These are phyloP conservation scores for Hofmannophila pseudospretella DNA, from an alignment of 2,888 invertebrate genomes.

Conservation along the genomic window DNA sequence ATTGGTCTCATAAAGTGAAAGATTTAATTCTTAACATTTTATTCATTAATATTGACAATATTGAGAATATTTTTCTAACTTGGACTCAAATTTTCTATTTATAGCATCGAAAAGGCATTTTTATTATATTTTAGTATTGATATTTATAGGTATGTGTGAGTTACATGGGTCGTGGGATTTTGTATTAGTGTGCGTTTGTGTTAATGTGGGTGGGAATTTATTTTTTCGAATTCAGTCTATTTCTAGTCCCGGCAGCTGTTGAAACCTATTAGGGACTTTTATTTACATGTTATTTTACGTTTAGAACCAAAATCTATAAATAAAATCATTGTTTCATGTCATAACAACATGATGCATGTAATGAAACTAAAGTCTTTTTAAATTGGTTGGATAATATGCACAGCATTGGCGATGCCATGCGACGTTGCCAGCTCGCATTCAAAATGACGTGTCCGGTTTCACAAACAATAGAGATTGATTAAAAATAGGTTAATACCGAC, in stretches of 20 bases:
- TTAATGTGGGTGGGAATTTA: neutral
- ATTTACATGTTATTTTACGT: neutral
- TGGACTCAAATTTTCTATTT: constrained; percentile 1
- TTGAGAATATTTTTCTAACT: constrained; percentile 5
- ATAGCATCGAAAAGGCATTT: neutral
- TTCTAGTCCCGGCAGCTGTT: no score
- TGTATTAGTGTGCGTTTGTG: neutral
- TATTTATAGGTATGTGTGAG: constrained; percentile 1
- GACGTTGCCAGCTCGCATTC: constrained; percentile 26
- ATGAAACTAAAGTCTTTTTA: constrained; percentile 7
- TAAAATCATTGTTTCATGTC: neutral
- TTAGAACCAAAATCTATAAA: no score
- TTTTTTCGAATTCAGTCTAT: neutral
- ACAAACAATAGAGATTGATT: neutral
- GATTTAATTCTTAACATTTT: constrained; percentile 10
- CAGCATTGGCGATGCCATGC: constrained; percentile 44
- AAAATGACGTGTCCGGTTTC: constrained; percentile 24
- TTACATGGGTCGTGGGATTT: neutral
- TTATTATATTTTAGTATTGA: neutral
- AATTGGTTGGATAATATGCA: constrained; percentile 46
- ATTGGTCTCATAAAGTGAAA: constrained; percentile 19
- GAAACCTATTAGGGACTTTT: neutral
- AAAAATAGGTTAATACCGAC: neutral
- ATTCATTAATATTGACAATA: neutral
- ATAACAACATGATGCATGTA: no score